These are phyloP conservation scores for Trissoscelio sp. DNA, from an alignment of 2,888 invertebrate genomes.

Conservation along the genomic window DNA sequence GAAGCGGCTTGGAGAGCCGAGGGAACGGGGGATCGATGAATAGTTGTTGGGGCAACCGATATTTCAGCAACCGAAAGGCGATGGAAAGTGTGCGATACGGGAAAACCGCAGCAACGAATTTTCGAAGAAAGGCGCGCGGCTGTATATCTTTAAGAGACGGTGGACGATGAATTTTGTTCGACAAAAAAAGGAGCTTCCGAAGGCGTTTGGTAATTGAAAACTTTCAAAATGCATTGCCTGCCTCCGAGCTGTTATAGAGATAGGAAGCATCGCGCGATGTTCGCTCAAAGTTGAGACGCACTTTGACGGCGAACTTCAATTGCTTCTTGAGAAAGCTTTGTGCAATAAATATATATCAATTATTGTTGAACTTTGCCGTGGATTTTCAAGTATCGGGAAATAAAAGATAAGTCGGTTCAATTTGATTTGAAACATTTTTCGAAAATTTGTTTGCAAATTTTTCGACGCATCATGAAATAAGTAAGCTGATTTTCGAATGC, in stretches of 20 bases:
- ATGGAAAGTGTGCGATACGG: conserved; percentile 45
- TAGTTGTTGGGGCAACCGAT: conserved; percentile 35
- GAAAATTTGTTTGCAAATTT: conserved; percentile 4
- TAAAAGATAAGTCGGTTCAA: too few relatives aligned
- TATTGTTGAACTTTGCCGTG: conserved; percentile 18
- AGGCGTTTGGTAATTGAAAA: conserved; percentile 59
- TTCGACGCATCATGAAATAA: too few relatives aligned
- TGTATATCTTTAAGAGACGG: conserved; percentile 45
- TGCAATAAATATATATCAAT: conserved; percentile 37
- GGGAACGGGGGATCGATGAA: conserved; percentile 37
- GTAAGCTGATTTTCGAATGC: too few relatives aligned
- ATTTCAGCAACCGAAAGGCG: conserved; percentile 40
- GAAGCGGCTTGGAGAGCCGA: conserved; percentile 9
- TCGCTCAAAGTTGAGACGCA: conserved; percentile 47
- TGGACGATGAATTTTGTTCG: conserved; percentile 50
- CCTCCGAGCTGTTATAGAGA: conserved; percentile 52
- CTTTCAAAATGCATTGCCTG: conserved; percentile 57
- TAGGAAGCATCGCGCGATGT: conserved; percentile 43
- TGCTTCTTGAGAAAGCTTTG: conserved; percentile 51
- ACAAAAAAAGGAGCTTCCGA: conserved; percentile 33
- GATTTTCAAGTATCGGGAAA: not conserved
- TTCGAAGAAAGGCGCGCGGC: conserved; percentile 40
- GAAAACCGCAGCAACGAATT: conserved; percentile 54
- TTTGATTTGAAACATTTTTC: too few relatives aligned
- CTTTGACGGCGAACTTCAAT: conserved; percentile 54